Percentiles rank a stretch among this genome's conserved stretches.
Conservation (phyloP, 2,797 vertebrate species). For the Protonibea diacanthus region DNA sequence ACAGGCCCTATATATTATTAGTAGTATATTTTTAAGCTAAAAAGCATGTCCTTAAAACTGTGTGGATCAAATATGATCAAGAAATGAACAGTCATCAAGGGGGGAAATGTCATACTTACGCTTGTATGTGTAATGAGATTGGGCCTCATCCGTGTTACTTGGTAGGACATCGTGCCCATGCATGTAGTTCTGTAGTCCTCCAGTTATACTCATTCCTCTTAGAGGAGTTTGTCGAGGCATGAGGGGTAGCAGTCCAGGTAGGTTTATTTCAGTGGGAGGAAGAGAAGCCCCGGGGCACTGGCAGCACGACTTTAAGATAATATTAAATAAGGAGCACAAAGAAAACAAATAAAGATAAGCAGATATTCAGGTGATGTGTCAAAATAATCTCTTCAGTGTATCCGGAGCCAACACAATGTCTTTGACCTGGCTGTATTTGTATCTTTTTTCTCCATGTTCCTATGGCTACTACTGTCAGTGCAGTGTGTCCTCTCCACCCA, state of each 20-base stretch:
- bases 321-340: slow-evolving; percentile 6
- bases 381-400: slow-evolving; percentile 14
- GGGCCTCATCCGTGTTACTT: slow-evolving; percentile 78
- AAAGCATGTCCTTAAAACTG: background rate
- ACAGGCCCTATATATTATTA: too few species aligned
- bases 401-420: slow-evolving; percentile 6
- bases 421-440: slow-evolving; percentile 1
- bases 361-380: slow-evolving; percentile 34
- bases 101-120: slow-evolving; percentile 60
- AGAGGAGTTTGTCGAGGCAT: slow-evolving; percentile 74
- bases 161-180: slow-evolving; percentile 69
- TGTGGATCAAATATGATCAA: background rate
- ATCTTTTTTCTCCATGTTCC: slow-evolving; percentile 15
- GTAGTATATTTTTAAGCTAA: background rate
- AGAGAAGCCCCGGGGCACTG: slow-evolving; percentile 69
- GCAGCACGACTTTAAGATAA: slow-evolving; percentile 49
- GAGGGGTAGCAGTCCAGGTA: slow-evolving; percentile 77
- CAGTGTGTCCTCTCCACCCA: slow-evolving; percentile 41
- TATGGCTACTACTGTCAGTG: background rate
- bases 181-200: slow-evolving; percentile 75
- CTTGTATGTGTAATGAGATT: slow-evolving; percentile 70
- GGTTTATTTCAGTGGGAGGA: slow-evolving; percentile 71
- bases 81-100: background rate
- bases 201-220: slow-evolving; percentile 76
- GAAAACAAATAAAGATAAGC: background rate